These are phyloP conservation scores for Neostethus bicornis DNA, from an alignment of 2,797 vertebrate species.

Conservation along the genomic window DNA sequence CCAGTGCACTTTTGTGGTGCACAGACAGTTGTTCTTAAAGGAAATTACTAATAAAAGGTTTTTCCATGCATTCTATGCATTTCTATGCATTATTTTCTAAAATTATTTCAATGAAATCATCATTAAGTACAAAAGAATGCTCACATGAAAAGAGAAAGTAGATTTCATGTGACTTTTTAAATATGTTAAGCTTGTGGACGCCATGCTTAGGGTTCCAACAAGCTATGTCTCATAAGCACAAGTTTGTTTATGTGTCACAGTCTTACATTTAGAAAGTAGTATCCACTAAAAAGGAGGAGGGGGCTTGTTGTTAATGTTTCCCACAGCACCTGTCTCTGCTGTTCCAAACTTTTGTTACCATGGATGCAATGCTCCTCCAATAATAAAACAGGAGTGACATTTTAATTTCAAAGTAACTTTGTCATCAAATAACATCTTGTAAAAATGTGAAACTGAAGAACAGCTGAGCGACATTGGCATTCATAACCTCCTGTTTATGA, in stretches of 20 bases:
- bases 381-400: slow-evolving; percentile 43
- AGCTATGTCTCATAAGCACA: slow-evolving; percentile 54
- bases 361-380: slow-evolving; percentile 37
- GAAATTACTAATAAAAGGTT: neutral
- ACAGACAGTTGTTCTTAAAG: neutral
- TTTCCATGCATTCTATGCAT: too few species aligned
- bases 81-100: too few species aligned
- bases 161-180: slow-evolving; percentile 9
- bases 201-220: slow-evolving; percentile 49
- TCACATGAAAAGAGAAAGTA: too few species aligned
- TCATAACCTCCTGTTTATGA: neutral
- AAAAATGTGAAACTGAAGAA: neutral
- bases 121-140: too few species aligned
- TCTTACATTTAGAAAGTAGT: slow-evolving; percentile 60
- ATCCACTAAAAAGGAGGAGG: slow-evolving; percentile 15
- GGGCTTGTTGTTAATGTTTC: slow-evolving; percentile 31
- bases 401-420: slow-evolving; percentile 26
- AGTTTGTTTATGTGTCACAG: slow-evolving; percentile 49
- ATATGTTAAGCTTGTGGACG: slow-evolving; percentile 42
- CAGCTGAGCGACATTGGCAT: neutral
- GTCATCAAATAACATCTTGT: neutral
- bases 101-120: too few species aligned
- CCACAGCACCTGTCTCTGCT: slow-evolving; percentile 67
- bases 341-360: slow-evolving; percentile 37
- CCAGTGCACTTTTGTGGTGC: slow-evolving; percentile 1